These are phyloP conservation scores for Tadarida brasiliensis DNA, from an alignment of 2,797 vertebrate species.

Conservation along the genomic window DNA sequence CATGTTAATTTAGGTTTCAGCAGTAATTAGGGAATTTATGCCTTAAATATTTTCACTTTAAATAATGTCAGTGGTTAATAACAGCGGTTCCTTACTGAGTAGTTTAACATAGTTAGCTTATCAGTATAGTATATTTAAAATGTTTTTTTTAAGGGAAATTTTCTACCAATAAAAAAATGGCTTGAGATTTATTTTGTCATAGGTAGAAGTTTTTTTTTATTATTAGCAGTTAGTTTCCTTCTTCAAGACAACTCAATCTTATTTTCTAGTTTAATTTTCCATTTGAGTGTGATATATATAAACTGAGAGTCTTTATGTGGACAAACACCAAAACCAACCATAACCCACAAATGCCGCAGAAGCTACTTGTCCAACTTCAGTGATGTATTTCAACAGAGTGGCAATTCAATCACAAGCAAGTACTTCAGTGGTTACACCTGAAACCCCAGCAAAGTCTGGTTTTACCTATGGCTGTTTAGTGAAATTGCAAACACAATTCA, in stretches of 20 bases:
- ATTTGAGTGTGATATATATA: not conserved
- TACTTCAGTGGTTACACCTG: not conserved
- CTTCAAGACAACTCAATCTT: constrained; percentile 52
- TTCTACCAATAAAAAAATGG: constrained; percentile 3
- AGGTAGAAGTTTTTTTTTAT: constrained; percentile 1
- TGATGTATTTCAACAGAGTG: not conserved
- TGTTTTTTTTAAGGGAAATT: not conserved
- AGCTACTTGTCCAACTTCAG: not conserved
- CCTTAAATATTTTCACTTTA: constrained; percentile 69
- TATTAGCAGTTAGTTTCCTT: not conserved
- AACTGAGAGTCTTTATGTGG: not conserved
- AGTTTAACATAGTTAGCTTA: constrained; percentile 31
- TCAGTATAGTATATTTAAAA: constrained; percentile 9
- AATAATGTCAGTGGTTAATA: constrained; percentile 44
- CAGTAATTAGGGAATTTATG: constrained; percentile 49
- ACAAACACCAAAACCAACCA: not conserved
- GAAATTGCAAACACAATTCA: constrained; percentile 62
- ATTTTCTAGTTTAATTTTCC: not conserved
- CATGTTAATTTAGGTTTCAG: constrained; percentile 65
- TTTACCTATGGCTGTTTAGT: constrained; percentile 36
- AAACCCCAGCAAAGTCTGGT: constrained; percentile 31
- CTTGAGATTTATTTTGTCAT: not conserved
- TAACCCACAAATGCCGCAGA: not conserved
- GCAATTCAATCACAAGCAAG: not conserved
- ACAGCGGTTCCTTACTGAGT: constrained; percentile 10